Conservation (phyloP, 2,888 invertebrate genomes). For the Cosmia trapezina region DNA sequence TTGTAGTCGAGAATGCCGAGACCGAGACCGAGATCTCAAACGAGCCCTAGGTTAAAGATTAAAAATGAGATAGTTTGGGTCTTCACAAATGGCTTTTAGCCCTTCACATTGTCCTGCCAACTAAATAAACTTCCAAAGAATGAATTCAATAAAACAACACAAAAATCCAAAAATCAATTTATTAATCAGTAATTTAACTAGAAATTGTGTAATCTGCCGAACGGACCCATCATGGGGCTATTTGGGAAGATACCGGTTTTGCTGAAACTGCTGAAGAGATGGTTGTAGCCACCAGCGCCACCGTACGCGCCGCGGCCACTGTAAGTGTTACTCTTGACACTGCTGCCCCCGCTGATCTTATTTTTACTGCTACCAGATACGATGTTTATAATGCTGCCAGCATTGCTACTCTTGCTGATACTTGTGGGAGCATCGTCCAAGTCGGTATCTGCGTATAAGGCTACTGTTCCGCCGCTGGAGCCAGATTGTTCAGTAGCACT, state of each 20-base stretch:
- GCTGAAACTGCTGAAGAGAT: not conserved
- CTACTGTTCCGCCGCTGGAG: not conserved
- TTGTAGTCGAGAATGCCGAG: too few species aligned
- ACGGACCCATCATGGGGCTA: conserved; percentile 1
- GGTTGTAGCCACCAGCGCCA: not conserved
- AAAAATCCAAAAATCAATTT: conserved; percentile 28
- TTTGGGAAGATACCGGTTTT: not conserved
- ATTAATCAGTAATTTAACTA: conserved; percentile 24
- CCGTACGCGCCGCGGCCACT: not conserved
- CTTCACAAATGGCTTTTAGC: too few species aligned
- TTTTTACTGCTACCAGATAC: not conserved
- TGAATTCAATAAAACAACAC: not conserved
- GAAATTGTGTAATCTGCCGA: conserved; percentile 20
- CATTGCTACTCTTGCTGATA: not conserved
- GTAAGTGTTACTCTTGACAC: not conserved
- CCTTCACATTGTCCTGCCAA: not conserved
- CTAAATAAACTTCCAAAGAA: not conserved
- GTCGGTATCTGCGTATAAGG: conserved; percentile 5
- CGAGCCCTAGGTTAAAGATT: too few species aligned
- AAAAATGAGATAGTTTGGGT: too few species aligned
- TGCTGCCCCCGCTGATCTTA: not conserved
- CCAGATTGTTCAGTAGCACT: not conserved
- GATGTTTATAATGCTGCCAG: conserved; percentile 1
- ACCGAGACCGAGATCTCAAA: too few species aligned
- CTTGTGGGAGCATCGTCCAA: not conserved